phyloP scores from a whole-genome alignment of 2,113 vertebrate genomes.

The Sciurus niger region DNA sequence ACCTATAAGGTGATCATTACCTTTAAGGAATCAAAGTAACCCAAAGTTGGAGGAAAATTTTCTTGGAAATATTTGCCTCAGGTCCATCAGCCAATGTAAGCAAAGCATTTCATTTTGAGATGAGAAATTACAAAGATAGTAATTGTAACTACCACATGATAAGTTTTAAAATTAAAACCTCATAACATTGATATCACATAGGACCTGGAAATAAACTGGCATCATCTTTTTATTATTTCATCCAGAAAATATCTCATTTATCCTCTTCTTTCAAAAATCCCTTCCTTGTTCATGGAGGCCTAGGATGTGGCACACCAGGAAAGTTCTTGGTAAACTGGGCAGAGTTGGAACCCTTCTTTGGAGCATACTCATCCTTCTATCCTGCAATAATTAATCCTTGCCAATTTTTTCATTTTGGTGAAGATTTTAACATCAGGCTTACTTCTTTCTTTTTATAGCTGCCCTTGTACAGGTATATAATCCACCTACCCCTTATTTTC shows the following conservation, averaged over 20 bases:
- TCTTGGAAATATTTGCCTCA: not conserved
- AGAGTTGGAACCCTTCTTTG: not conserved
- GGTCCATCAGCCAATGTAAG: not conserved
- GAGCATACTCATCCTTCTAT: not conserved
- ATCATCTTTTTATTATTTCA: constrained; percentile 9
- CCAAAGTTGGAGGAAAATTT: not conserved
- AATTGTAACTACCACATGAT: not conserved
- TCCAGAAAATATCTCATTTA: not conserved
- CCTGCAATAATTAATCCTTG: not conserved
- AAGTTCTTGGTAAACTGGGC: not conserved
- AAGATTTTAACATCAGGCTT: not conserved
- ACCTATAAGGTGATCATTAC: not conserved
- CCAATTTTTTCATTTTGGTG: not conserved
- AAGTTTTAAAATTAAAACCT: not conserved
- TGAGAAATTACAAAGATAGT: not conserved
- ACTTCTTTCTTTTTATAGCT: not conserved
- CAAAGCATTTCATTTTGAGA: constrained; percentile 4
- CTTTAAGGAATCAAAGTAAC: not conserved
- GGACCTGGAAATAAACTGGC: not conserved
- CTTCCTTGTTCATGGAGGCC: not conserved
- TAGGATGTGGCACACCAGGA: not conserved
- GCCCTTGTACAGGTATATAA: not conserved
- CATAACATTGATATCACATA: not conserved
- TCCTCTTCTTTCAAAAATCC: not conserved
- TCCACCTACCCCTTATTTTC: not conserved